These are phyloP conservation scores for Campoletis sonorensis DNA, from an alignment of 1,140 invertebrate genomes.

Conservation along the genomic window DNA sequence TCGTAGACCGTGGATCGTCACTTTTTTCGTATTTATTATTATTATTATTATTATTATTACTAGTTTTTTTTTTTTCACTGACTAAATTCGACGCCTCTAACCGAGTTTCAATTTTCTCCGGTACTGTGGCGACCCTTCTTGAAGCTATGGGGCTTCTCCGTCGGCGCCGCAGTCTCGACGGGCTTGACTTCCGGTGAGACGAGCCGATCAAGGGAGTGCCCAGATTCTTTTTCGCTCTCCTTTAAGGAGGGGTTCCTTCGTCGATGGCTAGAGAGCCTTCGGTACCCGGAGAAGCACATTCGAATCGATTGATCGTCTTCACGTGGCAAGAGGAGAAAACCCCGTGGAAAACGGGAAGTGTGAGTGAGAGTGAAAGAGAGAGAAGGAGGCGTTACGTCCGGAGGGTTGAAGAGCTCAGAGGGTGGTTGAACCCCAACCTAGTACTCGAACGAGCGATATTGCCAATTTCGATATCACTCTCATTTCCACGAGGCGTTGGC, in stretches of 20 bases:
- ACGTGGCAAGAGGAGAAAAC: conserved; percentile 18
- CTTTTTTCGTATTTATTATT: conserved; percentile 9
- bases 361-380: neutral
- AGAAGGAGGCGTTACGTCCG: conserved; percentile 25
- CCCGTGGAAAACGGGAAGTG: neutral
- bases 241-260: neutral
- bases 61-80: conserved; percentile 2
- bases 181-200: conserved; percentile 46
- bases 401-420: conserved; percentile 42
- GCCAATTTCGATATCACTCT: conserved; percentile 68
- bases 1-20: neutral
- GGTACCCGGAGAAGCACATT: conserved; percentile 40
- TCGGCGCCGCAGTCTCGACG: conserved; percentile 32
- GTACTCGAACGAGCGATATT: conserved; percentile 57
- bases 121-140: neutral
- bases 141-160: neutral
- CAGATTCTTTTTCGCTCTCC: conserved; percentile 2
- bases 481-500: conserved; percentile 56
- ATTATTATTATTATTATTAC: too few relatives aligned
- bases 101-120: conserved; percentile 52
- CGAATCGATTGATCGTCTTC: conserved; percentile 51
- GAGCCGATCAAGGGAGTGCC: conserved; percentile 35
- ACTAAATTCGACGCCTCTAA: conserved; percentile 43
- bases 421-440: conserved; percentile 32
- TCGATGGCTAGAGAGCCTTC: conserved; percentile 31